Evolutionary conservation across 2,797 vertebrate species (phyloP).

Genomic region (Cheracebus regulus): DNA sequence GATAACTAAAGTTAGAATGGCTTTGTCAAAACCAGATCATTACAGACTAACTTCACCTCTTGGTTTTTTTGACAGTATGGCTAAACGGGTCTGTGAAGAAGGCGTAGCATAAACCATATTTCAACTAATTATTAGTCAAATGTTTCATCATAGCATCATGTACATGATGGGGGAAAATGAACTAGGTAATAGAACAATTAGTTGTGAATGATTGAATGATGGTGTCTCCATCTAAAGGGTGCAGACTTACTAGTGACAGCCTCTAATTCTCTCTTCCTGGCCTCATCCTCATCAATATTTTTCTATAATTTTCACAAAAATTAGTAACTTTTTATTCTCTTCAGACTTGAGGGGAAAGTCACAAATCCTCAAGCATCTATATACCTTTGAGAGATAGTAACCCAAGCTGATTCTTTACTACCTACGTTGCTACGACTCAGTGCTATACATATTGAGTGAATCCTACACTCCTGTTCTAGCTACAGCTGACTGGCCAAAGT

Average conservation of each 20-base stretch:
- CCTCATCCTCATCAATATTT: neutral
- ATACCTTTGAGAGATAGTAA: neutral
- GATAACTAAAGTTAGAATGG: neutral
- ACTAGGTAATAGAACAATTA: neutral
- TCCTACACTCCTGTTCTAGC: neutral
- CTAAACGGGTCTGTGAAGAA: neutral
- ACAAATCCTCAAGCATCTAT: neutral
- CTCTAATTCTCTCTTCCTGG: neutral
- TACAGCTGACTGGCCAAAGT: neutral
- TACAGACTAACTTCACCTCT: neutral
- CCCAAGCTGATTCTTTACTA: neutral
- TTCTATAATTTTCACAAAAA: neutral
- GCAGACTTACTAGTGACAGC: neutral
- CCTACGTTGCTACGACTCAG: neutral
- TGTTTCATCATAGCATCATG: neutral
- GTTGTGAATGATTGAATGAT: neutral
- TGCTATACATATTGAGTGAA: neutral
- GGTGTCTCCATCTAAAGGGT: neutral
- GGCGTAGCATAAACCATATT: neutral
- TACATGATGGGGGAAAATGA: neutral
- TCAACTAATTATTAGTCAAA: neutral
- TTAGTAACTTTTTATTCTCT: neutral
- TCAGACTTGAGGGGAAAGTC: neutral
- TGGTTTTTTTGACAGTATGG: neutral
- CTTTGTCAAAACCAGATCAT: neutral